A percentile compares a stretch with the other conserved stretches of the same genome.
phyloP scores from a whole-genome alignment of 2,888 invertebrate genomes.

The Cantharis rustica region DNA sequence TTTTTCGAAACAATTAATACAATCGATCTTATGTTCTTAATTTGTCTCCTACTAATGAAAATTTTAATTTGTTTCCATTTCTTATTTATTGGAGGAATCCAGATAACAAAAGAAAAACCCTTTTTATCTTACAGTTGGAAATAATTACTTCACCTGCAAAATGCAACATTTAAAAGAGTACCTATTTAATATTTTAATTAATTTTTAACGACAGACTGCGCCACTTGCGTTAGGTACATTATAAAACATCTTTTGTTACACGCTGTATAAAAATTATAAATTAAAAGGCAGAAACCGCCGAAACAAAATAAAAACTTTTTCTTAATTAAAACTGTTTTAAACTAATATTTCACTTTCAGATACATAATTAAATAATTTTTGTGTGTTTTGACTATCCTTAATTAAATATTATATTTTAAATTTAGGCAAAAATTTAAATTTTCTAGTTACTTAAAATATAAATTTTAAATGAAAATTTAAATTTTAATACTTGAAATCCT shows the following conservation, averaged over 20 bases:
- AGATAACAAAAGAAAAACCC: neutral
- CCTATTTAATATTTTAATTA: neutral
- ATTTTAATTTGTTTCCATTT: neutral
- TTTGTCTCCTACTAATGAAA: neutral
- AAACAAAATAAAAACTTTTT: neutral
- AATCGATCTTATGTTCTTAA: neutral
- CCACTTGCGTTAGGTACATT: neutral
- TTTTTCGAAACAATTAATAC: neutral
- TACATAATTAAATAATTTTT: neutral
- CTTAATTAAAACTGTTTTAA: neutral
- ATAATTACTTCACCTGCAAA: neutral
- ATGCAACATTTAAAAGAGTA: neutral
- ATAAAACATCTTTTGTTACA: neutral
- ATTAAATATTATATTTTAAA: neutral
- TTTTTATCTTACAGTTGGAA: neutral
- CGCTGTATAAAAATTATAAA: neutral
- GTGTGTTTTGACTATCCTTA: neutral
- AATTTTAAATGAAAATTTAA: neutral
- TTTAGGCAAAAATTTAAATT: neutral
- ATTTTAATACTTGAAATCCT: neutral
- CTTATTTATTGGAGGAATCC: neutral
- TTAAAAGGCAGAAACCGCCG: neutral
- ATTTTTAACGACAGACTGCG: neutral
- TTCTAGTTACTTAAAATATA: neutral
- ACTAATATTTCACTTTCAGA: neutral